Conservation (phyloP, 2,888 invertebrate genomes). For the Augiades crinisus region DNA sequence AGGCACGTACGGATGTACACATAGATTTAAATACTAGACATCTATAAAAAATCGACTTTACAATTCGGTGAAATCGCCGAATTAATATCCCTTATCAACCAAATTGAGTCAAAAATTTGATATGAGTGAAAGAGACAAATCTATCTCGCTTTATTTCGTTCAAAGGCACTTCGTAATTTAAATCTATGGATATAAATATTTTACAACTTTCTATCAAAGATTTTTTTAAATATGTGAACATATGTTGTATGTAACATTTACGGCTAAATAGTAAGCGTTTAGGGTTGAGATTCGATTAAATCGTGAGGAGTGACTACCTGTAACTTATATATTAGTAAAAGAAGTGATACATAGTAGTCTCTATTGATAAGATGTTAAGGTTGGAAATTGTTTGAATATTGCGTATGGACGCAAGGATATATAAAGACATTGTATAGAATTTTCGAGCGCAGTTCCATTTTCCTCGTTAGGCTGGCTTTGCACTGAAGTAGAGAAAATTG, state of each 20-base stretch:
- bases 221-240: background rate
- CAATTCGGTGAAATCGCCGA: too few species aligned
- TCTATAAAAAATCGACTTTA: too few species aligned
- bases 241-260: background rate
- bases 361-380: constrained; percentile 18
- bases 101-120: too few species aligned
- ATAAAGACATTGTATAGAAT: background rate
- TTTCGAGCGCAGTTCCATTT: constrained; percentile 15
- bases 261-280: constrained; percentile 8
- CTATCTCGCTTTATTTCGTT: too few species aligned
- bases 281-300: constrained; percentile 22
- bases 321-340: constrained; percentile 20
- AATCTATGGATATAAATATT: background rate
- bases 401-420: background rate
- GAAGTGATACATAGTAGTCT: constrained; percentile 24
- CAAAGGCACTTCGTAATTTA: too few species aligned
- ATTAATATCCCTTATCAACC: too few species aligned
- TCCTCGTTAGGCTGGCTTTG: background rate
- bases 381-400: constrained; percentile 7
- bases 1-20: too few species aligned
- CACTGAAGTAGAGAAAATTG: background rate
- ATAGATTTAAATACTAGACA: too few species aligned
- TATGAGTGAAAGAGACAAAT: too few species aligned
- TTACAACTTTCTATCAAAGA: background rate
- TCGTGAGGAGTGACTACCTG: constrained; percentile 16